Evolutionary conservation across 2,888 invertebrate genomes (phyloP).

Genomic region (Heliconius sara): DNA sequence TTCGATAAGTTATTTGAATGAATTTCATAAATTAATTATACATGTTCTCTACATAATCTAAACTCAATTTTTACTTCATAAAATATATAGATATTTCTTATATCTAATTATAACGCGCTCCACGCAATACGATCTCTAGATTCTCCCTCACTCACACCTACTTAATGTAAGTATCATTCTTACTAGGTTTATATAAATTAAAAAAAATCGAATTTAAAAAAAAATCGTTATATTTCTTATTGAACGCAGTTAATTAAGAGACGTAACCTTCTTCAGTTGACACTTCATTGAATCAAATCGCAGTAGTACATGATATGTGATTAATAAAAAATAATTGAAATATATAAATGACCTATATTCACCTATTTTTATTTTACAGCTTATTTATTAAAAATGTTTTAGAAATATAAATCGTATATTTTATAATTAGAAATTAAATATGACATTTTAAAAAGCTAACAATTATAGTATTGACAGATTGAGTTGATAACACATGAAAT

Average conservation of each 20-base stretch:
- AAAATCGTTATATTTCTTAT: too few relatives aligned
- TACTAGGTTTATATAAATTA: too few relatives aligned
- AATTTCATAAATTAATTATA: background rate
- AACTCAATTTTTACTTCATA: too few relatives aligned
- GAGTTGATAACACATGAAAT: background rate
- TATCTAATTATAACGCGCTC: too few relatives aligned
- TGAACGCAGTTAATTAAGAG: too few relatives aligned
- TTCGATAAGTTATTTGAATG: background rate
- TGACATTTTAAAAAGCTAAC: background rate
- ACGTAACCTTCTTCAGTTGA: too few relatives aligned
- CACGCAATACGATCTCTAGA: too few relatives aligned
- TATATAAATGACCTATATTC: background rate
- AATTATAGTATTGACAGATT: background rate
- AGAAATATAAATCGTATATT: background rate
- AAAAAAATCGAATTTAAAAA: background rate
- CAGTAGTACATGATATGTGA: background rate
- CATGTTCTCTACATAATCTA: too few relatives aligned
- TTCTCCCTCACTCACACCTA: too few relatives aligned
- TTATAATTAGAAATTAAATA: background rate
- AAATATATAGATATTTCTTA: too few relatives aligned
- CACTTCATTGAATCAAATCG: background rate
- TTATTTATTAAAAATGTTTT: background rate
- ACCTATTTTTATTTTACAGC: background rate
- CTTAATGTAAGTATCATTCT: too few relatives aligned
- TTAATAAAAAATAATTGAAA: background rate